Evolutionary conservation across 1,140 invertebrate genomes (phyloP).

Genomic region (Watersipora subatra): DNA sequence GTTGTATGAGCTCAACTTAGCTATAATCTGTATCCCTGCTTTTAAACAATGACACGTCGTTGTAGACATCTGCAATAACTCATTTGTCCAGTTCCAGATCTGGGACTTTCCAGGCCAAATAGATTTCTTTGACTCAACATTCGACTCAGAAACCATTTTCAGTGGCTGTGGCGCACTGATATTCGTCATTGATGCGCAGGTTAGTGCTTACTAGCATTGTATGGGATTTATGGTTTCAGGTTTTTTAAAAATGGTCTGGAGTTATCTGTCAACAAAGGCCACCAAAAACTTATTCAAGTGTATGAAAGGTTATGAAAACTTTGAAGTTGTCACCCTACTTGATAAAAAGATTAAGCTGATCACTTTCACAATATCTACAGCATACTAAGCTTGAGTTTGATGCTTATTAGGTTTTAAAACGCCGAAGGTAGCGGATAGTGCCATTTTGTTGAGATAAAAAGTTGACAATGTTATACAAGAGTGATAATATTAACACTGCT

Average conservation of each 20-base stretch:
- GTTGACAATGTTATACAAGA: no score
- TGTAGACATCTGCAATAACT: constrained; percentile 64
- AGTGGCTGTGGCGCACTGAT: constrained; percentile 83
- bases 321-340: no score
- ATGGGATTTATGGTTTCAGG: not conserved
- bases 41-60: constrained; percentile 6
- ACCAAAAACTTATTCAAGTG: not conserved
- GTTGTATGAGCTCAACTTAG: no score
- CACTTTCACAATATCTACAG: no score
- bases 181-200: constrained; percentile 98
- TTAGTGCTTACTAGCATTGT: constrained; percentile 32
- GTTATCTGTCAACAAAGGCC: not conserved
- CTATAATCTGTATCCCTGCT: no score
- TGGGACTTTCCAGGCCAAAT: constrained; percentile 99
- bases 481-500: no score
- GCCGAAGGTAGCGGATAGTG: no score
- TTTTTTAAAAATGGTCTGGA: no score
- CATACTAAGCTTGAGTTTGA: no score
- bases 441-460: no score
- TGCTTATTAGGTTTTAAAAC: no score
- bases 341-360: no score
- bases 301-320: not conserved
- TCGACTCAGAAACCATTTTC: constrained; percentile 90
- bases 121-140: constrained; percentile 88
- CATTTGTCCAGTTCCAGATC: constrained; percentile 98